Evolutionary conservation across 2,797 vertebrate species (phyloP), one percentile per base, ranked within the genome.

Genomic region (Labeo calbasu): DNA sequence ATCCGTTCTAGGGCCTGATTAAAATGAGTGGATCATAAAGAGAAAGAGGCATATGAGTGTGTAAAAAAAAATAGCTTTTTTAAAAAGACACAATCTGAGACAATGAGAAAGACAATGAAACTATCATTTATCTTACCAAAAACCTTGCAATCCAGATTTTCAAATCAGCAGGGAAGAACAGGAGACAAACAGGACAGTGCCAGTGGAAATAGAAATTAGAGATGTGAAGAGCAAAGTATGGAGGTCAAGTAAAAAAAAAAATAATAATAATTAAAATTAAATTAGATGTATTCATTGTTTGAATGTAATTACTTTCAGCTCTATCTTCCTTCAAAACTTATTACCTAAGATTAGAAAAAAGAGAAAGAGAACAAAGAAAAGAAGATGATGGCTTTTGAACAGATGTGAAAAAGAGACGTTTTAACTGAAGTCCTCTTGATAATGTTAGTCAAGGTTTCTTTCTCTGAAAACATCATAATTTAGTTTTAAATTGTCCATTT

Each of bases 261-360:
- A 13, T 2, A 36, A 5, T 4, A 36, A 0, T 4, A 36, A 36
- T 5, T 36, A 14, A 57, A 51, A 73, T 40, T 15, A 23, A 50
- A 81, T 36, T 2, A 43, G 46, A 82, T 25, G 15, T 53, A 53
- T 82, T 76, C 59, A 55, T 75, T 75, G 57, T 82, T 82, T 66
- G 59, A 66, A 53, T 21, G 21, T 66, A 53, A 75, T 82, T 75
- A 75, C 55, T 82, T 9, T 51, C 14, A 65, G 46, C 57, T 65
- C 70, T 51, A 7, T 82, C 25, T 36, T 23, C 13, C 46, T 40
- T 23, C 5, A 3, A 73, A 73, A 73, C 1, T 0, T n/a, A 82
- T 73, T 51, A 36, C 43, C 43, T 73, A 13, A 12, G 12, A 73
- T 81, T 50, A 73, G 55, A 55, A 23, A 32, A 57, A 43, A 57